These are phyloP conservation scores for Nomada goodeniana DNA, from an alignment of 2,888 invertebrate genomes.

Conservation along the genomic window DNA sequence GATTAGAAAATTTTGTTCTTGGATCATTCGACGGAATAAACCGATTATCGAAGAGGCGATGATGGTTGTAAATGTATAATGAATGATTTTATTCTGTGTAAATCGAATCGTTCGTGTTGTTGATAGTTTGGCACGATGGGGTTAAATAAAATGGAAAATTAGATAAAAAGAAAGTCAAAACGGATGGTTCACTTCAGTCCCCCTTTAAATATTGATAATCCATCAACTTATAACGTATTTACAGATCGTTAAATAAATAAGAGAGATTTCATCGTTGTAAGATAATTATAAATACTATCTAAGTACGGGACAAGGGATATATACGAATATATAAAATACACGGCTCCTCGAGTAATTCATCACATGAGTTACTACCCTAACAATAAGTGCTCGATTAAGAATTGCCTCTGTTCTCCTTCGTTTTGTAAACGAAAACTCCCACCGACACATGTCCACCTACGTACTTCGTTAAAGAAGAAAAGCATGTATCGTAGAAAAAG, in stretches of 20 bases:
- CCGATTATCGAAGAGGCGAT: too few species aligned
- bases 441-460: conserved; percentile 10
- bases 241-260: conserved; percentile 66
- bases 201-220: conserved; percentile 21
- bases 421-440: conserved; percentile 26
- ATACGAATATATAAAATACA: conserved; percentile 51
- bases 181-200: conserved; percentile 18
- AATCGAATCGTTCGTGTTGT: too few species aligned
- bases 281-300: conserved; percentile 68
- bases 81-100: too few species aligned
- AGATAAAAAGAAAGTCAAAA: background rate
- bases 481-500: conserved; percentile 45
- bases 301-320: conserved; percentile 41
- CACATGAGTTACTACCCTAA: conserved; percentile 53
- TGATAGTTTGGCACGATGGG: too few species aligned
- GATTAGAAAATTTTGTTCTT: background rate
- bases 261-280: conserved; percentile 41
- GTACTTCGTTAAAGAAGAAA: conserved; percentile 23
- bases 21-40: too few species aligned
- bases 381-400: conserved; percentile 28
- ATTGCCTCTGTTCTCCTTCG: conserved; percentile 18
- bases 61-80: too few species aligned
- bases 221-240: conserved; percentile 52
- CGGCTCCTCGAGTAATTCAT: conserved; percentile 58
- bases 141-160: background rate